Evolutionary conservation across 2,797 vertebrate genomes (phyloP).

Genomic region (Atherinosoma microstoma): DNA sequence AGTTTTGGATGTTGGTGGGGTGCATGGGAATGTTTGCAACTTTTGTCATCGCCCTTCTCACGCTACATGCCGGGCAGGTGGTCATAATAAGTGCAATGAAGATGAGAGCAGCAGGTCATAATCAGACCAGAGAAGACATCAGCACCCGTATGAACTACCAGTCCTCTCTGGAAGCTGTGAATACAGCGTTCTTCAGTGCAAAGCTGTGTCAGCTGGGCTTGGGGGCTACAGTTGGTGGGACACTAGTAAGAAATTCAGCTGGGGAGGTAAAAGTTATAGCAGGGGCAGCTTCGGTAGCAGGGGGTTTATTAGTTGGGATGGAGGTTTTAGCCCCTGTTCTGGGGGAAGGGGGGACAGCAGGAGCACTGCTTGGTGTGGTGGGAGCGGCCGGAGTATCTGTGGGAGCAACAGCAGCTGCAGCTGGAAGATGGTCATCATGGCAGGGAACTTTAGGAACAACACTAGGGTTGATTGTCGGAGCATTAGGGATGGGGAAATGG

Average conservation of each 20-base stretch:
- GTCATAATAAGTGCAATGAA: conserved; percentile 41
- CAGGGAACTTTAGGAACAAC: conserved; percentile 54
- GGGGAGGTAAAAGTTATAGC: conserved; percentile 57
- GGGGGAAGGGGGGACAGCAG: conserved; percentile 57
- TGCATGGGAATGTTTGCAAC: conserved; percentile 69
- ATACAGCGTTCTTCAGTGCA: conserved; percentile 57
- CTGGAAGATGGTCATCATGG: conserved; percentile 56
- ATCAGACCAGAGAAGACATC: conserved; percentile 33
- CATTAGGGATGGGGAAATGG: conserved; percentile 54
- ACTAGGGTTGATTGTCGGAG: conserved; percentile 60
- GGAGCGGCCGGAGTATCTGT: conserved; percentile 60
- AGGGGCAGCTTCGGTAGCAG: conserved; percentile 56
- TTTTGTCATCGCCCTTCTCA: conserved; percentile 68
- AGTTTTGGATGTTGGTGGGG: conserved; percentile 75
- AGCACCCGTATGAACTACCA: conserved; percentile 30
- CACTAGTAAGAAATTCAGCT: conserved; percentile 46
- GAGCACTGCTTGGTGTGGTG: conserved; percentile 68
- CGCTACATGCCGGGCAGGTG: conserved; percentile 61
- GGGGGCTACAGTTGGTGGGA: conserved; percentile 68
- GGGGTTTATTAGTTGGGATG: conserved; percentile 35
- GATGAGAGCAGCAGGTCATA: conserved; percentile 19
- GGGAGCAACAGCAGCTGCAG: conserved; percentile 58
- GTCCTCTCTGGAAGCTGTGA: conserved; percentile 64
- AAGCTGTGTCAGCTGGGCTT: conserved; percentile 64
- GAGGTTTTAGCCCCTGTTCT: conserved; percentile 43